These are phyloP conservation scores for Embiotoca jacksoni DNA, from an alignment of 2,113 vertebrate genomes.

Conservation along the genomic window DNA sequence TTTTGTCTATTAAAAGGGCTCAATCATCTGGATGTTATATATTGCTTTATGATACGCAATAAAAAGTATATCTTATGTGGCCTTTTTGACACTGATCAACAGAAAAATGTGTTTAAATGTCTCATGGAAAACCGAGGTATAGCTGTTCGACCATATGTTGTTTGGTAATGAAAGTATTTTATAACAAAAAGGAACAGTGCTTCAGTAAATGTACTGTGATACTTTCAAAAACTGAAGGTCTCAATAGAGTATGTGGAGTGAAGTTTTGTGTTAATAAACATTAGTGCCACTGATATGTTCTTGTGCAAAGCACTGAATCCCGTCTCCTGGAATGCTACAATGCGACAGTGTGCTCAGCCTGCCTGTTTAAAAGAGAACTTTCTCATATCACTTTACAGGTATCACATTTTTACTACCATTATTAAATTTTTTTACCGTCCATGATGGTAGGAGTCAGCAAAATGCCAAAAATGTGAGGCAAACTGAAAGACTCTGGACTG, in stretches of 20 bases:
- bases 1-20: neutral
- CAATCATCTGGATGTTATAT: too few species aligned
- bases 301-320: neutral
- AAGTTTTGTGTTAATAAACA: neutral
- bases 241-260: neutral
- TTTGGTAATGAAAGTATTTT: neutral
- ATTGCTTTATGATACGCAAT: too few species aligned
- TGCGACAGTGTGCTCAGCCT: neutral
- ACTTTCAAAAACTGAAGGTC: neutral
- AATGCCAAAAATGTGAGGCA: constrained; percentile 35
- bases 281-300: neutral
- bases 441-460: constrained; percentile 29
- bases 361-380: neutral
- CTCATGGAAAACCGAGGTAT: neutral
- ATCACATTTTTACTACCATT: constrained; percentile 17
- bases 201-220: neutral
- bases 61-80: too few species aligned
- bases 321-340: neutral
- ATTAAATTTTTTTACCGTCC: neutral
- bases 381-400: constrained; percentile 14
- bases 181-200: neutral
- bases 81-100: too few species aligned
- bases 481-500: constrained; percentile 33
- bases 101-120: neutral
- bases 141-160: neutral